Evolutionary conservation across 2,888 invertebrate species (phyloP).

Genomic region (Agonopterix subpropinquella): DNA sequence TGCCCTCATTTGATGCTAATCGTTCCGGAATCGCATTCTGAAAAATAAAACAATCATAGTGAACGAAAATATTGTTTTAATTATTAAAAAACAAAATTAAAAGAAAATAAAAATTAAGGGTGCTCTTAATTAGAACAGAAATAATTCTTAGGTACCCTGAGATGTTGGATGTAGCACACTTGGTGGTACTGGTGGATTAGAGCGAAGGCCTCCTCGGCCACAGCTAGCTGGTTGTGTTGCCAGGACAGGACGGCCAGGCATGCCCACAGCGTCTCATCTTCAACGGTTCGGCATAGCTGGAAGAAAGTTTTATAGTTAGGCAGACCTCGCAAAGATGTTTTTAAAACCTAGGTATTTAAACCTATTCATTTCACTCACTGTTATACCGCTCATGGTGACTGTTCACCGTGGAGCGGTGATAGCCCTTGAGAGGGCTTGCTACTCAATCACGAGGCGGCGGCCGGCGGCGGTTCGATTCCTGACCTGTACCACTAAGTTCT

Average conservation of each 20-base stretch:
- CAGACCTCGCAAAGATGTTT: too few relatives aligned
- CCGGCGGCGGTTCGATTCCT: too few relatives aligned
- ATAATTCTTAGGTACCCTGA: conserved; percentile 74
- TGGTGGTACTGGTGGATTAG: conserved; percentile 77
- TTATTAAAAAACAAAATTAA: not conserved
- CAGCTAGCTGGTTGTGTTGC: conserved; percentile 87
- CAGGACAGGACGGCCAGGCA: conserved; percentile 94
- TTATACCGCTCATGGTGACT: too few relatives aligned
- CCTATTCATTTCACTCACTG: too few relatives aligned
- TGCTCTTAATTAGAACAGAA: too few relatives aligned
- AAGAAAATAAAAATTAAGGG: not conserved
- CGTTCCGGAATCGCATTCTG: conserved; percentile 58
- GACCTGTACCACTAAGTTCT: too few relatives aligned
- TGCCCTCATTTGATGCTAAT: conserved; percentile 20
- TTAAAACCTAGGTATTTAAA: too few relatives aligned
- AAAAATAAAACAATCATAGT: conserved; percentile 19
- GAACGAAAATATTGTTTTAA: not conserved
- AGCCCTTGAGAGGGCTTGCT: too few relatives aligned
- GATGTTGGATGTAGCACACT: conserved; percentile 88
- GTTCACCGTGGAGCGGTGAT: too few relatives aligned
- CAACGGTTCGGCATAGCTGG: conserved; percentile 66
- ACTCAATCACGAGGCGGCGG: too few relatives aligned
- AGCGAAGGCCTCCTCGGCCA: conserved; percentile 97
- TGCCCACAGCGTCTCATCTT: conserved; percentile 88
- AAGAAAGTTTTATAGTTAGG: not conserved